A percentile compares a stretch with the other conserved stretches of the same genome.
phyloP scores from a whole-genome alignment of 2,113 vertebrate species.

The Stictonetta naevosa region DNA sequence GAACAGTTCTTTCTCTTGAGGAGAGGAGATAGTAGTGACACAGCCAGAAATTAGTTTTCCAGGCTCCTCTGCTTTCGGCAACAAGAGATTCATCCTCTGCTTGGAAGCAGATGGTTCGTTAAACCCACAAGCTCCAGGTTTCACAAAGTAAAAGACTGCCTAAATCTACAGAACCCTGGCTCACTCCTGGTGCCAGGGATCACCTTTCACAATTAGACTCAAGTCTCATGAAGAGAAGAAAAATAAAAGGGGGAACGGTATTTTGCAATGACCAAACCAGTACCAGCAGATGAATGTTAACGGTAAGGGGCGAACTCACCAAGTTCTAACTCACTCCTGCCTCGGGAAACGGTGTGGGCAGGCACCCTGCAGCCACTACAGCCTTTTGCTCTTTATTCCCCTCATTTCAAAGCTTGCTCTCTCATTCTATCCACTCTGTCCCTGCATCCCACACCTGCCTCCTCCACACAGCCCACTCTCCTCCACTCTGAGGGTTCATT shows the following conservation, averaged over 20 bases:
- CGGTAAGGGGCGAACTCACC: neutral
- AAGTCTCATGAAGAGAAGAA: neutral
- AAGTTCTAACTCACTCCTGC: neutral
- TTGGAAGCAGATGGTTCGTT: neutral
- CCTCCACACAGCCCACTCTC: neutral
- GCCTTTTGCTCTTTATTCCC: neutral
- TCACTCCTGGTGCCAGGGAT: neutral
- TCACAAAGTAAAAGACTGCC: neutral
- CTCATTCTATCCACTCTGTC: neutral
- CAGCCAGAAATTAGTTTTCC: neutral
- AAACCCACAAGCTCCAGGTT: neutral
- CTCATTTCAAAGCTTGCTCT: neutral
- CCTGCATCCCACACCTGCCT: neutral
- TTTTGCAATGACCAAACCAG: neutral
- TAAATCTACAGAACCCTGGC: neutral
- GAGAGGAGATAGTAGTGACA: neutral
- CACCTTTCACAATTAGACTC: neutral
- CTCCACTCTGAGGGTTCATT: neutral
- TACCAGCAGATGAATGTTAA: neutral
- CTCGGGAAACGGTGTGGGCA: neutral
- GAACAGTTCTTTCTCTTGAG: neutral
- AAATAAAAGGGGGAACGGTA: neutral
- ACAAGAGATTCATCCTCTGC: neutral
- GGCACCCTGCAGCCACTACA: neutral
- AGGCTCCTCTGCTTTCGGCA: neutral